These are phyloP conservation scores for Drosophila fulvimacula DNA, from an alignment of 2,888 invertebrate species.

Conservation along the genomic window DNA sequence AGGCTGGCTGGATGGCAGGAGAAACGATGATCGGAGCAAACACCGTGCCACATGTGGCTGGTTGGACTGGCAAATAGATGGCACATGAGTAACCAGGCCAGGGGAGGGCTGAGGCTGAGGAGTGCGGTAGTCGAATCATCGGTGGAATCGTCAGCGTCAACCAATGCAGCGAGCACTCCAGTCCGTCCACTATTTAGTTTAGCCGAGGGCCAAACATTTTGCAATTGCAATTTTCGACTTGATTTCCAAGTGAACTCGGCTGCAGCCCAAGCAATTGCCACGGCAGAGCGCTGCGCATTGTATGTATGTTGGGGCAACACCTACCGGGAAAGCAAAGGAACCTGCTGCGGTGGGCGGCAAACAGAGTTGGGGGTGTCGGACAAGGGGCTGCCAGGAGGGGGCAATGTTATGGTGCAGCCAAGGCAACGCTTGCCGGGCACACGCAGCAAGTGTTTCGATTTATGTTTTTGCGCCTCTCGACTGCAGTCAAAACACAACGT, in stretches of 20 bases:
- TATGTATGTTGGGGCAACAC: constrained; percentile 64
- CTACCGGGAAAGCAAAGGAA: constrained; percentile 62
- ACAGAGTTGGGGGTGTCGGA: constrained; percentile 2
- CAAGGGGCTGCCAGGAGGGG: background rate
- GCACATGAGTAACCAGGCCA: constrained; percentile 60
- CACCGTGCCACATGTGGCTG: constrained; percentile 60
- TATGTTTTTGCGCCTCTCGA: constrained; percentile 80
- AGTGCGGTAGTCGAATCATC: constrained; percentile 5
- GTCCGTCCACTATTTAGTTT: constrained; percentile 55
- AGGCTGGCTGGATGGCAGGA: constrained; percentile 28
- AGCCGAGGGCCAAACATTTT: constrained; percentile 77
- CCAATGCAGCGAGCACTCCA: constrained; percentile 44
- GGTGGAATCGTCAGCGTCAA: constrained; percentile 40
- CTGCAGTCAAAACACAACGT: constrained; percentile 61
- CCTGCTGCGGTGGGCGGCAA: constrained; percentile 65
- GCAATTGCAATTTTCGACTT: constrained; percentile 81
- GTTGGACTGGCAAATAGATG: constrained; percentile 63
- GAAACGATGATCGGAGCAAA: constrained; percentile 20
- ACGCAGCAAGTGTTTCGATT: constrained; percentile 80
- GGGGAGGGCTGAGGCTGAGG: constrained; percentile 22
- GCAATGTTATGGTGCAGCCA: background rate
- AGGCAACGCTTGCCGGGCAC: constrained; percentile 31
- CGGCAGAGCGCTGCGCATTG: constrained; percentile 14
- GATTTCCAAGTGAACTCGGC: constrained; percentile 69
- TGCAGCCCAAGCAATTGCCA: constrained; percentile 1